phyloP scores from a whole-genome alignment of 2,888 invertebrate genomes.

The Caenorhabditis angaria region DNA sequence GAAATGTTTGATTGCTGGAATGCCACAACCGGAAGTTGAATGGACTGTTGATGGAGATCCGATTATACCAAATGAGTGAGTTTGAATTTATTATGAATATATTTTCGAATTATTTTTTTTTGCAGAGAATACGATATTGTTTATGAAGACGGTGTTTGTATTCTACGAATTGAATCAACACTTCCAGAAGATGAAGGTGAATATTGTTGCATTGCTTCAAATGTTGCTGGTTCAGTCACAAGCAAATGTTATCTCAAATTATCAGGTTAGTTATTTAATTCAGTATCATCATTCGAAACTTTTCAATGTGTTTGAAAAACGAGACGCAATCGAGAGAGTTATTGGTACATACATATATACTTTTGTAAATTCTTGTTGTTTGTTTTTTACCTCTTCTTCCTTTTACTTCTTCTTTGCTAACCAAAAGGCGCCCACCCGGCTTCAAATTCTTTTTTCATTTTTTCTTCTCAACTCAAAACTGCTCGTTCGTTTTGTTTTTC shows the following conservation, averaged over 20 bases:
- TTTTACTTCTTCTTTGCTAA: constrained; percentile 6
- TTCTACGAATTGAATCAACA: constrained; percentile 61
- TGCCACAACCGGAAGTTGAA: constrained; percentile 72
- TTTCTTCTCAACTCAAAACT: neutral
- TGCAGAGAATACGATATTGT: constrained; percentile 67
- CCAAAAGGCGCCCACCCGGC: neutral
- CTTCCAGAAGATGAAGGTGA: constrained; percentile 84
- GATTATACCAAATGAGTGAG: constrained; percentile 61
- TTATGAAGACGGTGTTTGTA: constrained; percentile 69
- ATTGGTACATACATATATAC: neutral
- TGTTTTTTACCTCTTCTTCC: constrained; percentile 13
- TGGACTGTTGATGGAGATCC: constrained; percentile 71
- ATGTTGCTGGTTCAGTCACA: constrained; percentile 84
- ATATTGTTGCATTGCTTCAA: constrained; percentile 85
- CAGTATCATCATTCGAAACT: constrained; percentile 5
- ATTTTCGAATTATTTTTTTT: constrained; percentile 7
- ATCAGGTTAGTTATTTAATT: constrained; percentile 56
- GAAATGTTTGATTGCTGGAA: constrained; percentile 72
- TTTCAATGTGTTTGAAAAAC: constrained; percentile 11
- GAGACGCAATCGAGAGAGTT: constrained; percentile 37
- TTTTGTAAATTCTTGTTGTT: neutral
- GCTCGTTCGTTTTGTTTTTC: constrained; percentile 5
- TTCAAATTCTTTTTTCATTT: neutral
- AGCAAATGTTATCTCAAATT: constrained; percentile 74
- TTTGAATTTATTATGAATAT: constrained; percentile 8